Evolutionary conservation across 1,140 invertebrate species (phyloP), one percentile per base, ranked within the genome.

Genomic region (Lethocerus indicus): DNA sequence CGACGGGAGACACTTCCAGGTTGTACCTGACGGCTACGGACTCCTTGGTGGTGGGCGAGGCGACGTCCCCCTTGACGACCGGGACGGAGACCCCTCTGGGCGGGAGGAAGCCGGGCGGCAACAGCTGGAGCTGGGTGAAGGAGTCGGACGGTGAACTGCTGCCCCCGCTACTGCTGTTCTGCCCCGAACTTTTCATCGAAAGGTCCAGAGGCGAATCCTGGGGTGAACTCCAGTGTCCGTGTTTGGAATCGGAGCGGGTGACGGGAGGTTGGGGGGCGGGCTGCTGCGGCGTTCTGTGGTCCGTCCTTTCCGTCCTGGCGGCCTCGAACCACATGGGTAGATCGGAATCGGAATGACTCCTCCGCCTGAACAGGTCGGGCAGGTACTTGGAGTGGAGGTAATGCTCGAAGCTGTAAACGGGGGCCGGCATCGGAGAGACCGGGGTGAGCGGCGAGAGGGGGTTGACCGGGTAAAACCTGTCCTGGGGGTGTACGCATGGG

Each of bases 141-240:
- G 45, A 41, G 3, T 52, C 63, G 13, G 55, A 51, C 6, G 54
- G 60, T 53, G 65, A 64, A 55, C 62, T 64, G 0, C 53, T 47
- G 54, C 58, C 12, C 4, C 45, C 36, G 2, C 39, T 18, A 24
- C 49, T 50, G 62, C 60, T 2, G 62, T 61, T 47, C 52, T 25
- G n/a, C 64, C 65, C 16, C 58, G 63, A 4, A 56, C 56, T 18
- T 57, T 81, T 83, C 63, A 89, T 72, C 1, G 85, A 88, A 3
- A 92, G 66, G 64, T 92, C 88, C 21, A 92, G 63, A 0, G 88
- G 89, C 13, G 74, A 83, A 47, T 92, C 87, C 62, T 91, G 86
- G n/a, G n/a, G n/a, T n/a, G n/a, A n/a, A n/a, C n/a, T n/a, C n/a
- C n/a, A n/a, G n/a, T n/a, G 0, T 47, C 14, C 50, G 53, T 3